Evolutionary conservation across 2,888 invertebrate genomes (phyloP).

Genomic region (Seira ritae): DNA sequence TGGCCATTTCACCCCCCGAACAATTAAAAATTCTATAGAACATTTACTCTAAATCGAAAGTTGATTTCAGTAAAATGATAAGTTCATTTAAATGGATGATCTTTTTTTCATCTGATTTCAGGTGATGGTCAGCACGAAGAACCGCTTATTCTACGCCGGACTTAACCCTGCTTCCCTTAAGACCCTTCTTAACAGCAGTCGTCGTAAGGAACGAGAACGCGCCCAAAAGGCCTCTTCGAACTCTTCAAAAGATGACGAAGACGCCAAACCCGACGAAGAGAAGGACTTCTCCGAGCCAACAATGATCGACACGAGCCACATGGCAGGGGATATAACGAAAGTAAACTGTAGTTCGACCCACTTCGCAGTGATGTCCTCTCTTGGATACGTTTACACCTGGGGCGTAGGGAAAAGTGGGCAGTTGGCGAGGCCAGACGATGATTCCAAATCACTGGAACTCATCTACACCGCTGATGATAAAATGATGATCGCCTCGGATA

Average conservation of each 20-base stretch:
- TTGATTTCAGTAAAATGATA: no score
- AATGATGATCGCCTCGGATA: constrained; percentile 68
- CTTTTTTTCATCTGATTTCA: constrained; percentile 43
- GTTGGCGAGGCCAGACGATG: constrained; percentile 71
- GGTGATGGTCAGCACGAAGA: constrained; percentile 71
- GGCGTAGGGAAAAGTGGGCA: constrained; percentile 72
- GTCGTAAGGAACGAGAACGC: constrained; percentile 54
- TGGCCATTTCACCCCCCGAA: constrained; percentile 62
- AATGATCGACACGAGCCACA: constrained; percentile 80
- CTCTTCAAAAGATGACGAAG: constrained; percentile 36
- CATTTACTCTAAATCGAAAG: no score
- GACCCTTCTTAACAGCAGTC: constrained; percentile 63
- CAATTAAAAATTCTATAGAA: background rate
- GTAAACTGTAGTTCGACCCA: constrained; percentile 71
- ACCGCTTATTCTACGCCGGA: constrained; percentile 70
- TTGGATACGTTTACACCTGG: constrained; percentile 72
- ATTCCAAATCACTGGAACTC: constrained; percentile 70
- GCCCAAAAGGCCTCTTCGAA: constrained; percentile 36
- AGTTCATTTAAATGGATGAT: no score
- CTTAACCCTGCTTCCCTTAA: constrained; percentile 71
- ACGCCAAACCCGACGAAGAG: constrained; percentile 62
- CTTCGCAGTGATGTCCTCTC: constrained; percentile 71
- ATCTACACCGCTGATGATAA: constrained; percentile 71
- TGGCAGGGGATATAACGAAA: constrained; percentile 81
- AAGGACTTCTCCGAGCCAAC: constrained; percentile 80